A percentile compares a stretch with the other conserved stretches of the same genome.
phyloP scores from a whole-genome alignment of 2,113 vertebrate species.

The Actenoides lindsayi region DNA sequence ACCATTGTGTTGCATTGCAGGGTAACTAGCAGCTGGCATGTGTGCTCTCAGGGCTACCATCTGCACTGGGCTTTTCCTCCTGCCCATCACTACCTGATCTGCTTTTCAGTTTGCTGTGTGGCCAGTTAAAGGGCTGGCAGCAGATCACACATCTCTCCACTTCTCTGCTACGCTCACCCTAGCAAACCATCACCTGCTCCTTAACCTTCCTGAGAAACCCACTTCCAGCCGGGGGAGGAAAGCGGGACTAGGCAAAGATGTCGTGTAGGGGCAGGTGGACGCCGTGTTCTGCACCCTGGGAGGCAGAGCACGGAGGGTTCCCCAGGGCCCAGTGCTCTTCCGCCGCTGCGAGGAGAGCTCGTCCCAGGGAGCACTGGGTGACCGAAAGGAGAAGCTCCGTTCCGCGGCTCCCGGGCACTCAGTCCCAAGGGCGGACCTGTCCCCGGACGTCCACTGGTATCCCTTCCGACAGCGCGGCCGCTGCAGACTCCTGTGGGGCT shows the following conservation, averaged over 20 bases:
- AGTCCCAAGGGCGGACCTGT: not conserved
- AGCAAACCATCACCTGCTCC: too few relatives aligned
- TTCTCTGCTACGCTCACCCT: not conserved
- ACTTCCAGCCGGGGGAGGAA: not conserved
- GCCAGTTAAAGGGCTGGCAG: not conserved
- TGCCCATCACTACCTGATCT: not conserved
- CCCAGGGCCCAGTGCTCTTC: too few relatives aligned
- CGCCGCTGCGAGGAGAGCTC: not conserved
- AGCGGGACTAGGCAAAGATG: not conserved
- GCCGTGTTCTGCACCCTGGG: fast-evolving
- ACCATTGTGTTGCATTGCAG: fast-evolving
- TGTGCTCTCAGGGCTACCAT: too few relatives aligned
- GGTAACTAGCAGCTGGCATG: not conserved
- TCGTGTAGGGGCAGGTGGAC: not conserved
- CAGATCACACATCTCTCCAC: not conserved
- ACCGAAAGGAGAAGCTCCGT: not conserved
- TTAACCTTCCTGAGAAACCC: not conserved
- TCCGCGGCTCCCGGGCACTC: not conserved
- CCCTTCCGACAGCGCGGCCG: too few relatives aligned
- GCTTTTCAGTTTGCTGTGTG: not conserved
- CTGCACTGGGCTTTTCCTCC: not conserved
- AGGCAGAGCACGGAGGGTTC: too few relatives aligned
- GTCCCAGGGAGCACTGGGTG: fast-evolving
- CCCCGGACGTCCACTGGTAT: not conserved
- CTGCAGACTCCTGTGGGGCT: too few relatives aligned